Evolutionary conservation across 1,140 invertebrate species (phyloP).

Genomic region (Octopus bimaculoides): DNA sequence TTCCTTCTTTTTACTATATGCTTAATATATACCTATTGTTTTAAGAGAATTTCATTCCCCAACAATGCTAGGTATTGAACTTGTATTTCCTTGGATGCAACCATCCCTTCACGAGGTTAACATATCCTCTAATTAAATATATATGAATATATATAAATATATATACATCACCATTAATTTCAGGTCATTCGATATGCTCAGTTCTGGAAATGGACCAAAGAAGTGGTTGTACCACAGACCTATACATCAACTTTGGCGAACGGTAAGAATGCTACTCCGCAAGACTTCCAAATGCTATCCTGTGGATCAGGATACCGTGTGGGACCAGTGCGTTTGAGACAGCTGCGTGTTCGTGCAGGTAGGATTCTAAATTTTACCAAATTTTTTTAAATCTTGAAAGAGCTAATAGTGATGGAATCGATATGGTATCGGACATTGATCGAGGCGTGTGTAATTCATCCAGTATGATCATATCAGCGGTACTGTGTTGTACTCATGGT

Average conservation of each 20-base stretch:
- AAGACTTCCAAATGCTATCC: slow-evolving; percentile 27
- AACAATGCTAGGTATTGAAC: too few relatives aligned
- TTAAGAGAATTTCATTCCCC: too few relatives aligned
- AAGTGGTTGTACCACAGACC: slow-evolving; percentile 35
- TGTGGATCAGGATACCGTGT: slow-evolving; percentile 37
- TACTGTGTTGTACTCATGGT: too few relatives aligned
- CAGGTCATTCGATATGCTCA: slow-evolving; percentile 26
- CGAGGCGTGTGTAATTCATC: background rate
- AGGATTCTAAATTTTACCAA: background rate
- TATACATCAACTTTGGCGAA: slow-evolving; percentile 27
- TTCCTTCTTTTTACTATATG: too few relatives aligned
- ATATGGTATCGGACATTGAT: background rate
- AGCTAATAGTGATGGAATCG: background rate
- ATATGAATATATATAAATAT: too few relatives aligned
- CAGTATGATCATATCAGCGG: background rate
- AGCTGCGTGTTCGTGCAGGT: slow-evolving; percentile 39
- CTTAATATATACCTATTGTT: too few relatives aligned
- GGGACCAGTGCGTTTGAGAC: slow-evolving; percentile 39
- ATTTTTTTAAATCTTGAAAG: background rate
- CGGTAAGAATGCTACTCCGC: slow-evolving; percentile 14
- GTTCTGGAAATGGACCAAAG: slow-evolving; percentile 39
- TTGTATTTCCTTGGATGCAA: too few relatives aligned
- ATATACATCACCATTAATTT: background rate
- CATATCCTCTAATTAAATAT: too few relatives aligned
- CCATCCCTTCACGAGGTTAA: too few relatives aligned